Conservation (phyloP, 2,888 invertebrate genomes). For the Anthophora plumipes region DNA sequence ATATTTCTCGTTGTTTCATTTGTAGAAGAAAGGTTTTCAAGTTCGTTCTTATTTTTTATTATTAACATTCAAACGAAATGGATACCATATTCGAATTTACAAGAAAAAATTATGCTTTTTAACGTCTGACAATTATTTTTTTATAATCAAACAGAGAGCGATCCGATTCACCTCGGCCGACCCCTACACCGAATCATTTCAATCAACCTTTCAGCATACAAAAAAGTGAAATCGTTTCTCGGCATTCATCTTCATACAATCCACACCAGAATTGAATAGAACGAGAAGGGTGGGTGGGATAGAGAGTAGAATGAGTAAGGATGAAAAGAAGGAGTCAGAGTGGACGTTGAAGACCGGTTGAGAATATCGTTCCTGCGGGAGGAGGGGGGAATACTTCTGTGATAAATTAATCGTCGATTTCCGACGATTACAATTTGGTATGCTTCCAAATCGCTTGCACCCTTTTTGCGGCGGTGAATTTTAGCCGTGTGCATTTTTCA, state of each 20-base stretch:
- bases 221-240: slow-evolving; percentile 59
- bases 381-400: slow-evolving; percentile 69
- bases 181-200: no score
- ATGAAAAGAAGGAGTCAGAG: slow-evolving; percentile 40
- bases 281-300: slow-evolving; percentile 21
- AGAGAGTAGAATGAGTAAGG: slow-evolving; percentile 18
- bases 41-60: no score
- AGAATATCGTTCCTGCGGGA: slow-evolving; percentile 23
- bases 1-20: no score
- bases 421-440: slow-evolving; percentile 84
- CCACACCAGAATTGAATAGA: slow-evolving; percentile 43
- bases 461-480: slow-evolving; percentile 83
- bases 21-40: no score
- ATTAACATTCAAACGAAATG: no score
- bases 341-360: slow-evolving; percentile 44
- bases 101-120: no score
- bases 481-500: slow-evolving; percentile 83
- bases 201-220: slow-evolving; percentile 40
- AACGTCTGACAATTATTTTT: no score
- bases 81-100: no score
- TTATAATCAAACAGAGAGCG: no score
- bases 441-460: slow-evolving; percentile 83
- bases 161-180: no score
- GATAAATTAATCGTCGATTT: slow-evolving; percentile 84
- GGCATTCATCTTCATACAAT: slow-evolving; percentile 46